Conservation (phyloP, 2,113 vertebrate species). For the Felis catus region F.catus_Fca126_mat1.0 CM031416.1:121051001-121051500, state of each 20-base stretch:
- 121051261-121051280: neutral
- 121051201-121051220: slow-evolving; percentile 31
- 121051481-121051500: too few species aligned
- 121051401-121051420: neutral
- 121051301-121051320: neutral
- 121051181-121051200: slow-evolving; percentile 20
- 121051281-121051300: neutral
- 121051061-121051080: slow-evolving; percentile 41
- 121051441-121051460: too few species aligned
- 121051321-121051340: neutral
- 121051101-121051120: neutral
- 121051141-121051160: slow-evolving; percentile 29
- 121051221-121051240: neutral
- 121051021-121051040: neutral
- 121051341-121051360: accelerated
- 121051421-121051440: neutral
- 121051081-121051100: slow-evolving; percentile 27
- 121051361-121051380: neutral
- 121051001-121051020: neutral
- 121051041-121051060: neutral
- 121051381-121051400: neutral
- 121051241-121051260: neutral
- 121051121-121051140: slow-evolving; percentile 41
- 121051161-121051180: slow-evolving; percentile 22
- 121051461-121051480: too few species aligned